These are phyloP conservation scores for Sesia bembeciformis DNA, from an alignment of 2,888 invertebrate genomes.

Conservation along the genomic window DNA sequence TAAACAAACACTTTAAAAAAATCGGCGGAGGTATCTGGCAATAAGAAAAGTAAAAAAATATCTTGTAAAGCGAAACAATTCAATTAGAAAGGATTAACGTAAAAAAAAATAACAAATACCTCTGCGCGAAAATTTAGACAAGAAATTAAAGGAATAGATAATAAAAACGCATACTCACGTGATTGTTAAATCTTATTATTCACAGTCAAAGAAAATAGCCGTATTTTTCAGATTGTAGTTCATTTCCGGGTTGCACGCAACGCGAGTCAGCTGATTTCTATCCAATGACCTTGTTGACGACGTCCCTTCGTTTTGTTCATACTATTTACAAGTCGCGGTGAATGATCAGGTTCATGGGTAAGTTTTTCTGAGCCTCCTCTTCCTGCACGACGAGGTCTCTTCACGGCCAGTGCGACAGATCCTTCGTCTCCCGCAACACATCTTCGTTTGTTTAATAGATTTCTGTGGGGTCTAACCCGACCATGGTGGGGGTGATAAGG, in stretches of 20 bases:
- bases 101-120: background rate
- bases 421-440: slow-evolving; percentile 65
- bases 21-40: background rate
- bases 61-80: background rate
- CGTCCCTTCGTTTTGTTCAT: slow-evolving; percentile 46
- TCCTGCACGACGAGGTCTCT: slow-evolving; percentile 65
- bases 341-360: slow-evolving; percentile 10
- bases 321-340: slow-evolving; percentile 52
- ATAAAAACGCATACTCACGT: background rate
- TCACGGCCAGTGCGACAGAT: slow-evolving; percentile 57
- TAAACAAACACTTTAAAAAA: background rate
- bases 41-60: background rate
- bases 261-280: slow-evolving; percentile 63
- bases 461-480: slow-evolving; percentile 63
- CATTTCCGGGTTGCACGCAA: slow-evolving; percentile 55
- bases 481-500: slow-evolving; percentile 27
- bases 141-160: background rate
- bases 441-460: slow-evolving; percentile 55
- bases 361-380: slow-evolving; percentile 43
- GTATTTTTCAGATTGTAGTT: slow-evolving; percentile 19
- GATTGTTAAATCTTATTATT: background rate
- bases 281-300: slow-evolving; percentile 55
- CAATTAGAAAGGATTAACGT: background rate
- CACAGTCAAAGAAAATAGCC: background rate
- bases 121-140: background rate